phyloP scores from a whole-genome alignment of 2,888 invertebrate species.

The Drosophila engyochracea region DNA sequence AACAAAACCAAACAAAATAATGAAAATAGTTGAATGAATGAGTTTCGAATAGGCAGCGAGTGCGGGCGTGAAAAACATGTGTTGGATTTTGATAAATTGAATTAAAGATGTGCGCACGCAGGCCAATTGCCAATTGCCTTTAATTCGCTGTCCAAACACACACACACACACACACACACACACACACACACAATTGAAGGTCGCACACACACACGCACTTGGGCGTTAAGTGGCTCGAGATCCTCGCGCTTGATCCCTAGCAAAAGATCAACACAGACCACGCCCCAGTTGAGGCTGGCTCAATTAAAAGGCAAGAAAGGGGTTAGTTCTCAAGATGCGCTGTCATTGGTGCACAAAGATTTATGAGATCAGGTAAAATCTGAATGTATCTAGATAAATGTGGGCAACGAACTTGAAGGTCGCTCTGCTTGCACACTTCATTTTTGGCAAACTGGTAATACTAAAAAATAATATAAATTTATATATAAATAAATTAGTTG shows the following conservation, averaged over 20 bases:
- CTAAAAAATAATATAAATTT: conserved; percentile 1
- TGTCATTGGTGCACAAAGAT: conserved; percentile 67
- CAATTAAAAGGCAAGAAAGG: conserved; percentile 44
- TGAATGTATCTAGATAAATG: conserved; percentile 42
- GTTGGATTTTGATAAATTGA: conserved; percentile 72
- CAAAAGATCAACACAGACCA: conserved; percentile 47
- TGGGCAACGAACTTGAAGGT: conserved; percentile 49
- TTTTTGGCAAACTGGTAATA: conserved; percentile 66
- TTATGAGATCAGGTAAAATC: conserved; percentile 61
- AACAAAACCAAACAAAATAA: conserved; percentile 3
- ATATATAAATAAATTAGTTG: conserved; percentile 24
- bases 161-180: conserved; percentile 23
- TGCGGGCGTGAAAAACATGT: conserved; percentile 59
- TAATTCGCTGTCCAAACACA: conserved; percentile 61
- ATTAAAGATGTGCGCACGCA: conserved; percentile 38
- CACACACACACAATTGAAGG: conserved; percentile 15
- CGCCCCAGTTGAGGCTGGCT: conserved; percentile 42
- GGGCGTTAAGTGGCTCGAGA: conserved; percentile 48
- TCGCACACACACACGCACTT: conserved; percentile 29
- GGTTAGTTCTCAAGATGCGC: conserved; percentile 55
- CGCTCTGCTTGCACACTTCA: conserved; percentile 48
- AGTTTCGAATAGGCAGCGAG: conserved; percentile 15
- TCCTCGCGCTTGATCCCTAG: conserved; percentile 44
- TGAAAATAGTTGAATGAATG: conserved; percentile 28
- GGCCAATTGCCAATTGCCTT: conserved; percentile 48